A percentile compares a stretch with the other conserved stretches of the same genome.
Evolutionary conservation across 2,797 vertebrate genomes (phyloP).

Genomic region (Gobio occitaniae): DNA sequence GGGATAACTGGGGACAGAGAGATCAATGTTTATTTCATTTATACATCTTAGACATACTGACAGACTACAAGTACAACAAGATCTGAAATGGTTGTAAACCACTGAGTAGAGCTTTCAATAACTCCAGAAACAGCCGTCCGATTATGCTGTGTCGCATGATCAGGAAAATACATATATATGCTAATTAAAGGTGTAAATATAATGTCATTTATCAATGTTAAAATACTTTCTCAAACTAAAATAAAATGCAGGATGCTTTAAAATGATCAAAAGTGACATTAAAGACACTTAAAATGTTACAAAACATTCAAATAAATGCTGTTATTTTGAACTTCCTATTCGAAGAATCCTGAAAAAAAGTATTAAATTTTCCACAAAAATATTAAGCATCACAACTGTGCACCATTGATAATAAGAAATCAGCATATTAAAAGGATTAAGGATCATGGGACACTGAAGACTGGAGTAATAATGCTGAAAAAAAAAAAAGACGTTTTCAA

Average conservation of each 20-base stretch:
- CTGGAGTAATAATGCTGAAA: not conserved
- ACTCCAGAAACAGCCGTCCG: not conserved
- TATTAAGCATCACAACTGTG: not conserved
- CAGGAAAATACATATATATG: not conserved
- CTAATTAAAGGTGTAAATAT: too few relatives aligned
- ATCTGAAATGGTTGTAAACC: not conserved
- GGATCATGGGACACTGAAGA: not conserved
- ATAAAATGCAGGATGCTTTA: not conserved
- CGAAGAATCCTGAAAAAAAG: not conserved
- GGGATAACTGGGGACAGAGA: conserved; percentile 85
- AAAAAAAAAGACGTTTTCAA: not conserved
- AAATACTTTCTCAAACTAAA: not conserved
- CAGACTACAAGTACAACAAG: not conserved
- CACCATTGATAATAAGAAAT: not conserved
- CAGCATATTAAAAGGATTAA: not conserved
- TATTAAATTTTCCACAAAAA: not conserved
- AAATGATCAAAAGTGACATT: not conserved
- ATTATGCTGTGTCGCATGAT: not conserved
- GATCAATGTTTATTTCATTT: conserved; percentile 27
- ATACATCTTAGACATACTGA: not conserved
- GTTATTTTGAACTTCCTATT: not conserved
- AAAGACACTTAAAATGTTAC: not conserved
- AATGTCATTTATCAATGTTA: not conserved
- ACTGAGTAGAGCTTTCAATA: not conserved
- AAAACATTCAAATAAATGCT: not conserved